A percentile compares a stretch with the other conserved stretches of the same genome.
Evolutionary conservation across 1,140 invertebrate species (phyloP).

Genomic region (Drosophila saltans): DNA sequence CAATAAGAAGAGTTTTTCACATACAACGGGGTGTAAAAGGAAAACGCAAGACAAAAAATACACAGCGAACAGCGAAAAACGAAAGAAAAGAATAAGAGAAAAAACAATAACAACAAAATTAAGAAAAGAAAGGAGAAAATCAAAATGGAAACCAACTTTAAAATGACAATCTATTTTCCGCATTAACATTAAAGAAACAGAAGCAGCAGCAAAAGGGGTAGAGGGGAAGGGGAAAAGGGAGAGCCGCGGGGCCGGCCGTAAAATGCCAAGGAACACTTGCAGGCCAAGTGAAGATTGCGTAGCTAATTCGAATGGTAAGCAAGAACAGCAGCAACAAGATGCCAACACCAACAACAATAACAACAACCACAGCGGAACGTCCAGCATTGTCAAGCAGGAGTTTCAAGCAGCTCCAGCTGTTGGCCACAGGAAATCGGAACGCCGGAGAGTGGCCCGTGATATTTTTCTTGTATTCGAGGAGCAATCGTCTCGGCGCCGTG

Average conservation of each 20-base stretch:
- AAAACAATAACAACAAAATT: conserved; percentile 20
- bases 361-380: conserved; percentile 23
- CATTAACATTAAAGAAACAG: conserved; percentile 29
- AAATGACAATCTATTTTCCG: conserved; percentile 13
- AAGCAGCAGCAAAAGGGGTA: conserved; percentile 17
- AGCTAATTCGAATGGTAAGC: conserved; percentile 47
- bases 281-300: conserved; percentile 73
- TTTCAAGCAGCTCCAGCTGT: conserved; percentile 65
- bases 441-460: conserved; percentile 79
- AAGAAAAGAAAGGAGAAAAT: conserved; percentile 13
- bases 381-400: conserved; percentile 60
- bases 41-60: conserved; percentile 48
- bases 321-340: conserved; percentile 28
- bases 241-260: conserved; percentile 58
- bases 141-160: conserved; percentile 10
- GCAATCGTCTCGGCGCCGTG: conserved; percentile 63
- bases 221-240: conserved; percentile 37
- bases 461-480: conserved; percentile 82
- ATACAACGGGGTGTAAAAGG: conserved; percentile 39
- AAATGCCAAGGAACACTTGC: conserved; percentile 79
- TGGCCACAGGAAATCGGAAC: conserved; percentile 76
- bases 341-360: conserved; percentile 38
- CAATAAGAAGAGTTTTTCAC: conserved; percentile 56
- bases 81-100: conserved; percentile 26
- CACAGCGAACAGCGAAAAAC: conserved; percentile 28